Percentiles rank a stretch among this genome's conserved stretches.
These are phyloP conservation scores for Pipistrellus pipistrellus DNA, from an alignment of 2,797 vertebrate species.

Conservation along the genomic window DNA sequence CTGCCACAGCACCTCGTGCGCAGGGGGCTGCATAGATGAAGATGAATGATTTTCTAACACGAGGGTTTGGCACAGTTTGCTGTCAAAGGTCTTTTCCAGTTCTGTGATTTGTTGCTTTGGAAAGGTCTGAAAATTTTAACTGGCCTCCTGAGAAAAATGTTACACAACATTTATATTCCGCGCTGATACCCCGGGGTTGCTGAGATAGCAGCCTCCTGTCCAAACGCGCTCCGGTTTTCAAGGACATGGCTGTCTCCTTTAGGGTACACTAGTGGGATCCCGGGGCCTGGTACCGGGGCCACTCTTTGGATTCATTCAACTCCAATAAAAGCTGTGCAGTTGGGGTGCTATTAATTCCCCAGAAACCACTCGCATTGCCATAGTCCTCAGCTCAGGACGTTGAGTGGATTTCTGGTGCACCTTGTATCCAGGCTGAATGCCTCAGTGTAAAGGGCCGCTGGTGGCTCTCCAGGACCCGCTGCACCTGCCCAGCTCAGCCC, in stretches of 20 bases:
- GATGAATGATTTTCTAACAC: background rate
- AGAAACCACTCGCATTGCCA: background rate
- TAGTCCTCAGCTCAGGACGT: background rate
- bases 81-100: background rate
- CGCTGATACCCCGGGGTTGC: background rate
- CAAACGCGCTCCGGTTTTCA: background rate
- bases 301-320: background rate
- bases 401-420: background rate
- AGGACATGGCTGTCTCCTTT: background rate
- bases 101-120: constrained; percentile 17
- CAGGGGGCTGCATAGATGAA: fast-evolving
- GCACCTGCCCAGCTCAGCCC: background rate
- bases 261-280: too few species aligned
- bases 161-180: background rate
- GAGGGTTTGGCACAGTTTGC: background rate
- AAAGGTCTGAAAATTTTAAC: background rate
- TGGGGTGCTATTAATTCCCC: background rate
- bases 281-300: fast-evolving
- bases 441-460: background rate
- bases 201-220: background rate
- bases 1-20: too few species aligned
- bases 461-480: background rate
- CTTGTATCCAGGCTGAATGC: background rate
- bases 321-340: background rate
- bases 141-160: background rate